phyloP scores from a whole-genome alignment of 2,888 invertebrate species.

The Drosophila fungiperda region DNA sequence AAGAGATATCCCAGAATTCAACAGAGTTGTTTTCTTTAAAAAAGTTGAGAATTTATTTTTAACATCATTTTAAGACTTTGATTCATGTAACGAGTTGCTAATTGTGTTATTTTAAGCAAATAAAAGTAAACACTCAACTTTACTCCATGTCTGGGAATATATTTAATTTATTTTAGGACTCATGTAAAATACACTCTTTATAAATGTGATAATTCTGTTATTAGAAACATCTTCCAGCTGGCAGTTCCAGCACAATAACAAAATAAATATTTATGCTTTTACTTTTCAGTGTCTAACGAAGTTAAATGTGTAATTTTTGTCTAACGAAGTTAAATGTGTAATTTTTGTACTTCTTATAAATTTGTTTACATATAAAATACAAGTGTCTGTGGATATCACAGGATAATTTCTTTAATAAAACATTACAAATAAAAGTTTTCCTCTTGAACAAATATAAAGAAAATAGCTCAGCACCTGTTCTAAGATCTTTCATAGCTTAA shows the following conservation, averaged over 20 bases:
- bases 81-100: background rate
- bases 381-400: background rate
- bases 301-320: background rate
- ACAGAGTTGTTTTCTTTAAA: background rate
- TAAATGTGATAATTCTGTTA: conserved; percentile 20
- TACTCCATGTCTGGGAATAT: background rate
- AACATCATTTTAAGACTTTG: background rate
- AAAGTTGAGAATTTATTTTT: background rate
- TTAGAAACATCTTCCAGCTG: background rate
- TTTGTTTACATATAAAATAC: background rate
- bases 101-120: background rate
- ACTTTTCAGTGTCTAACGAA: background rate
- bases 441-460: background rate
- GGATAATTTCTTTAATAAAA: background rate
- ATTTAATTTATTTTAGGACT: background rate
- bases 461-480: background rate
- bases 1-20: background rate
- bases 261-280: background rate
- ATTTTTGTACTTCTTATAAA: background rate
- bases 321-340: too few relatives aligned
- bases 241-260: background rate
- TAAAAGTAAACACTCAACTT: too few relatives aligned
- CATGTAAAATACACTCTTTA: background rate
- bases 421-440: background rate
- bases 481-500: background rate